Base-by-base conservation (phyloP, 2,888 invertebrate genomes). In the Pediacus dermestoides region DNA sequence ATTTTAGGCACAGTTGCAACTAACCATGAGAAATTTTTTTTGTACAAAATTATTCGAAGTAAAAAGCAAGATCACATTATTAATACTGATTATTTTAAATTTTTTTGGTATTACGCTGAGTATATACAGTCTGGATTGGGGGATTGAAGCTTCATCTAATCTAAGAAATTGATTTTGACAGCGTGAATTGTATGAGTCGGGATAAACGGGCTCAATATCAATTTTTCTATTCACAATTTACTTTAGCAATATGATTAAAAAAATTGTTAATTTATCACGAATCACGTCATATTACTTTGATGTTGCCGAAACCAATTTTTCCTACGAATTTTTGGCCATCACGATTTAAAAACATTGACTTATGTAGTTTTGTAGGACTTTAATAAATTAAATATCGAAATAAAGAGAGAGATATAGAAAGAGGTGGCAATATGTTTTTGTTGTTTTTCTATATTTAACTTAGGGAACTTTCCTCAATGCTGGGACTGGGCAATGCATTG, bases 401-500 rank as follows among this genome's bases (percentile, higher is more conserved):
- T n/a, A n/a, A n/a, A n/a, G n/a, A n/a, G n/a, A n/a, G n/a, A n/a
- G n/a, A n/a, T n/a, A n/a, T n/a, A n/a, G n/a, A n/a, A n/a, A n/a
- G n/a, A n/a, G n/a, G n/a, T n/a, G n/a, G n/a, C n/a, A n/a, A n/a
- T n/a, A n/a, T n/a, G n/a, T n/a, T n/a, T n/a, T n/a, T n/a, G n/a
- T n/a, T n/a, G n/a, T n/a, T n/a, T n/a, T n/a, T n/a, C n/a, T n/a
- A n/a, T 23, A n/a, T 28, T 28, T 59, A 63, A 54, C 59, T 63
- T 38, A 65, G 46, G 12, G 64, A 63, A 40, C 64, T 65, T 45
- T 65, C 63, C 44, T 63, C 65, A 27, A 65, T 57, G 46, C 65
- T 65, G 3, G 55, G 55, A 26, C 55, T 54, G 1, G 55, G 53
- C n/a, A 55, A 34, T 15, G 51, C 51, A 32, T 45, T 45, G 3